These are phyloP conservation scores for Salticus scenicus DNA, from an alignment of 2,888 invertebrate genomes.

Conservation along the genomic window DNA sequence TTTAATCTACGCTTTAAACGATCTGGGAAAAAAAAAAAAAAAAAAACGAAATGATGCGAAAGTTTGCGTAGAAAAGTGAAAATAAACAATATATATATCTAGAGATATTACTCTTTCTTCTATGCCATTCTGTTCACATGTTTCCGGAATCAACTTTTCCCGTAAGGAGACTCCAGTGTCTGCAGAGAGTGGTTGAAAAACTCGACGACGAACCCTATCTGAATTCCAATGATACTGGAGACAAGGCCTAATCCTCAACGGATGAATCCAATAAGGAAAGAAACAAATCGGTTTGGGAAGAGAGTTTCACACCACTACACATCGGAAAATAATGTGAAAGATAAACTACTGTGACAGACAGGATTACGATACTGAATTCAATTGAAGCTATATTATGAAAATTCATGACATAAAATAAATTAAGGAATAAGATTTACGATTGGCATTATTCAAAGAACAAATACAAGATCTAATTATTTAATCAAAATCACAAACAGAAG, in stretches of 20 bases:
- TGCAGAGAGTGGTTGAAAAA: neutral
- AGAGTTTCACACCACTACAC: neutral
- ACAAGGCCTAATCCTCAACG: neutral
- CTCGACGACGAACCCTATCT: neutral
- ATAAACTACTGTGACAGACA: too few species aligned
- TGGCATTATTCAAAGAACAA: too few species aligned
- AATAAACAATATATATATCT: neutral
- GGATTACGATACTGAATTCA: too few species aligned
- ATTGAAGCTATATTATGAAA: too few species aligned
- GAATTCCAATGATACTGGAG: neutral
- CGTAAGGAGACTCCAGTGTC: neutral
- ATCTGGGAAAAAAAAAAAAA: too few species aligned
- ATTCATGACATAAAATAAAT: too few species aligned
- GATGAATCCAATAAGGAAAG: neutral
- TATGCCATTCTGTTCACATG: neutral
- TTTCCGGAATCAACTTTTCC: neutral
- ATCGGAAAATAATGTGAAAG: neutral
- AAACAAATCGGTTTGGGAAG: constrained; percentile 4
- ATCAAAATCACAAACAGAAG: too few species aligned
- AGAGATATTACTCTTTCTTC: neutral
- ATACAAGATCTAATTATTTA: too few species aligned
- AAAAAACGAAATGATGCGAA: neutral
- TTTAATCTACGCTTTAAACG: too few species aligned
- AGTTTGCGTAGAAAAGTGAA: neutral
- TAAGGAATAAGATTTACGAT: too few species aligned